Percentiles rank a stretch among this genome's conserved stretches.
Conservation (phyloP, 1,140 invertebrate genomes). For the Hestina assimilis region DNA sequence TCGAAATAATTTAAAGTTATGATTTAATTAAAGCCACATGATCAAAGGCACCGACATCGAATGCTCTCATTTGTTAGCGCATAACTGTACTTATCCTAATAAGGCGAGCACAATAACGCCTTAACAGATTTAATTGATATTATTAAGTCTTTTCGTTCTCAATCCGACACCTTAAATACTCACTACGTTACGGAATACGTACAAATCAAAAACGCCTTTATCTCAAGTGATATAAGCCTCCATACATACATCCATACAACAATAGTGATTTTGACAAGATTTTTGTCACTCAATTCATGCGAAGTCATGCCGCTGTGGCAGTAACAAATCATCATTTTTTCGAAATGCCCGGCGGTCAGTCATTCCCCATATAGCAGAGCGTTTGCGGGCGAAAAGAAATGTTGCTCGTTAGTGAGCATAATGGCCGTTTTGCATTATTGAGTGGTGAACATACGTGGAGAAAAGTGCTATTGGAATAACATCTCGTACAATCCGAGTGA, state of each 20-base stretch:
- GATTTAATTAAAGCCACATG: slow-evolving; percentile 18
- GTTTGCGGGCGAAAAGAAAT: slow-evolving; percentile 59
- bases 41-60: slow-evolving; percentile 40
- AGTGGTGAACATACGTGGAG: slow-evolving; percentile 40
- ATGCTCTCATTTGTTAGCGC: slow-evolving; percentile 46
- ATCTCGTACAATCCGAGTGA: slow-evolving; percentile 5
- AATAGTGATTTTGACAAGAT: slow-evolving; percentile 41
- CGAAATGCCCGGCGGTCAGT: slow-evolving; percentile 43
- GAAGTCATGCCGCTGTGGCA: slow-evolving; percentile 46
- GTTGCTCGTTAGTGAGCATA: slow-evolving; percentile 64
- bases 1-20: slow-evolving; percentile 15
- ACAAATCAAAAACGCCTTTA: slow-evolving; percentile 26
- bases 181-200: slow-evolving; percentile 5
- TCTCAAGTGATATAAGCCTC: neutral
- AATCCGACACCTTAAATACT: slow-evolving; percentile 41
- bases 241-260: slow-evolving; percentile 1
- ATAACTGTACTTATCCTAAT: slow-evolving; percentile 54
- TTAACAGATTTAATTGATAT: slow-evolving; percentile 69
- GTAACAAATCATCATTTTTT: slow-evolving; percentile 76
- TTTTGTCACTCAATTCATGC: slow-evolving; percentile 70
- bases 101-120: slow-evolving; percentile 56
- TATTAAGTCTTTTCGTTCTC: slow-evolving; percentile 56
- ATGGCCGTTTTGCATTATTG: slow-evolving; percentile 64
- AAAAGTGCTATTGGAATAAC: slow-evolving; percentile 37
- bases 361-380: slow-evolving; percentile 48